phyloP scores from a whole-genome alignment of 2,888 invertebrate genomes.

The Oligia latruncula region DNA sequence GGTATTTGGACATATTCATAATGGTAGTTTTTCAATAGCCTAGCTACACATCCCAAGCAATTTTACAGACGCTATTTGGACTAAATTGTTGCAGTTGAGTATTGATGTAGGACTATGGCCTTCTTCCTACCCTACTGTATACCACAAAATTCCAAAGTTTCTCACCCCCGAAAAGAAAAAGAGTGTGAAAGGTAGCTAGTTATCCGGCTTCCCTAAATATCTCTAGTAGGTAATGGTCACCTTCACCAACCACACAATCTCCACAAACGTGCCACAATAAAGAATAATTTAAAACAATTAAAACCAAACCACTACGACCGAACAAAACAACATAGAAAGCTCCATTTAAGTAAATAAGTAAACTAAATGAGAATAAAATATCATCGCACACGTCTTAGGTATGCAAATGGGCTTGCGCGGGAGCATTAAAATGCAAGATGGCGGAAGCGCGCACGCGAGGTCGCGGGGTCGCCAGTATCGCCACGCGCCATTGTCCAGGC shows the following conservation, averaged over 20 bases:
- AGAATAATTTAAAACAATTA: slow-evolving; percentile 33
- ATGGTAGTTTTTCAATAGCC: neutral
- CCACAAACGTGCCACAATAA: slow-evolving; percentile 11
- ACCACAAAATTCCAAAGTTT: neutral
- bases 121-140: neutral
- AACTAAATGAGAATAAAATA: slow-evolving; percentile 83
- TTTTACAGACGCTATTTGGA: too few species aligned
- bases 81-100: neutral
- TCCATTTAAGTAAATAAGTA: slow-evolving; percentile 69
- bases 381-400: slow-evolving; percentile 85
- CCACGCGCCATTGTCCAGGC: slow-evolving; percentile 88
- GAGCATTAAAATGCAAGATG: slow-evolving; percentile 89
- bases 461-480: slow-evolving; percentile 86
- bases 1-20: neutral
- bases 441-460: slow-evolving; percentile 90
- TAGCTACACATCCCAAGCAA: neutral
- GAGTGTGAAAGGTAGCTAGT: neutral
- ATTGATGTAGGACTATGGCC: neutral
- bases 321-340: slow-evolving; percentile 58
- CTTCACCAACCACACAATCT: neutral
- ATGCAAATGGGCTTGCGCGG: slow-evolving; percentile 82
- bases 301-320: slow-evolving; percentile 31
- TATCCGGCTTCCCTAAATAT: neutral
- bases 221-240: neutral
- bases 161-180: neutral